Percentiles rank a stretch among this genome's conserved stretches.
These are phyloP conservation scores for Muscicapa comitata DNA, from an alignment of 2,797 vertebrate species.

Conservation along the genomic window DNA sequence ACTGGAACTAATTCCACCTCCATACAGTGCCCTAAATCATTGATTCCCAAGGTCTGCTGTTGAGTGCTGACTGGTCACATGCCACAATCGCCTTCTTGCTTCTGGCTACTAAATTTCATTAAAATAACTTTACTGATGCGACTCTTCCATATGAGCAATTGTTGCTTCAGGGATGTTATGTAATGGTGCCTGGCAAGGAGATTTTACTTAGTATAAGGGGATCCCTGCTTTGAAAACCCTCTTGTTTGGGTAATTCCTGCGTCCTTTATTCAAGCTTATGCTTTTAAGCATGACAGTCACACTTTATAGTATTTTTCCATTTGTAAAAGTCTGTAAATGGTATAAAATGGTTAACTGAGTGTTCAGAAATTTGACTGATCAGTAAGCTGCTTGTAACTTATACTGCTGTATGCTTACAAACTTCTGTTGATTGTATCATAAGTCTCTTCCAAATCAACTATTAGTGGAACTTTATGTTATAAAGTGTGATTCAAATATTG, in stretches of 20 bases:
- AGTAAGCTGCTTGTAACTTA: not conserved
- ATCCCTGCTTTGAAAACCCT: conserved; percentile 1
- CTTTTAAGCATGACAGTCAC: not conserved
- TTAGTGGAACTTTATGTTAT: not conserved
- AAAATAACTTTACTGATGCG: conserved; percentile 17
- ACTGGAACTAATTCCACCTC: conserved; percentile 23
- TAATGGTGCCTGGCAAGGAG: conserved; percentile 18
- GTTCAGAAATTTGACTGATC: not conserved
- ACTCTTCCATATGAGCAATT: conserved; percentile 25
- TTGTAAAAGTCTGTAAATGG: not conserved
- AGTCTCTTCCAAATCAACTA: not conserved
- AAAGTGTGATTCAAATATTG: conserved; percentile 15
- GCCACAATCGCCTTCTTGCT: not conserved
- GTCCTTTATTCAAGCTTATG: not conserved
- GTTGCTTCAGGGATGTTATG: conserved; percentile 45
- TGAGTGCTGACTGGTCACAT: conserved; percentile 12
- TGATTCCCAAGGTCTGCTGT: conserved; percentile 25
- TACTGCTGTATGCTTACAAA: not conserved
- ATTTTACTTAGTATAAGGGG: not conserved
- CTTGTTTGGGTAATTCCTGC: not conserved
- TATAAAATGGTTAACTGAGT: not conserved
- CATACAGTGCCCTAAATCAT: not conserved
- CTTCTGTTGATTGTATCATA: not conserved
- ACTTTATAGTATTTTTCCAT: not conserved
- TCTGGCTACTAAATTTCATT: conserved; percentile 52